Base-by-base conservation (phyloP, 2,797 vertebrate species). In the Melanotaenia nigrans region DNA sequence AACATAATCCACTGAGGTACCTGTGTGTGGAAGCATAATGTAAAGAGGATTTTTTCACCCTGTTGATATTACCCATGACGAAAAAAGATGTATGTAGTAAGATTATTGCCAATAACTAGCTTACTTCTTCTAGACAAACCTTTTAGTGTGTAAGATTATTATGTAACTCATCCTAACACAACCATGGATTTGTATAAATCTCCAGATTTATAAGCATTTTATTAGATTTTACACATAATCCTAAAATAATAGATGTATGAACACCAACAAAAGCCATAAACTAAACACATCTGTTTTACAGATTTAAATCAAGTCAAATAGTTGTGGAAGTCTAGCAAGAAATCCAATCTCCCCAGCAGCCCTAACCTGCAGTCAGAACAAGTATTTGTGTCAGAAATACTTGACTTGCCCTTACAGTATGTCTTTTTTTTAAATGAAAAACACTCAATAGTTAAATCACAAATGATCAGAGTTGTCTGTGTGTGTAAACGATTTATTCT, bases 361-460 rank as follows among this genome's bases (percentile, higher is more conserved):
- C 35, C 65, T 60, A 68, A 73, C 83, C 66, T 75, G 61, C 61
- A 79, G 64, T 77, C 66, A 61, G 58, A 59, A 24, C 11, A 38
- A 69, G 62, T 68, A 59, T 82, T 75, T 42, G 33, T 56, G 65
- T 79, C 77, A 76, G 51, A 69, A 58, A 75, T 42, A 28, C 28
- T 77, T 18, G 4, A 73, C 56, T 71, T 45, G 42, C 71, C 76
- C 51, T 58, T 24, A 25, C 12, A 25, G 10, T 24, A 25, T 24
- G 22, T 25, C 47, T 62, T n/a, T 20, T 32, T 3, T 9, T 42
- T 32, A 73, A 84, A 88, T 82, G 81, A 79, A 86, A 81, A 86
- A 82, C 85, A 75, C 73, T 69, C 61, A 84, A 78, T 30, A 73
- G 65, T 75, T 62, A 81, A 88, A 87, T 90, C 68, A 38, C 53